These are phyloP conservation scores for Erpetoichthys calabaricus DNA, from an alignment of 2,797 vertebrate genomes.

Conservation along the genomic window DNA sequence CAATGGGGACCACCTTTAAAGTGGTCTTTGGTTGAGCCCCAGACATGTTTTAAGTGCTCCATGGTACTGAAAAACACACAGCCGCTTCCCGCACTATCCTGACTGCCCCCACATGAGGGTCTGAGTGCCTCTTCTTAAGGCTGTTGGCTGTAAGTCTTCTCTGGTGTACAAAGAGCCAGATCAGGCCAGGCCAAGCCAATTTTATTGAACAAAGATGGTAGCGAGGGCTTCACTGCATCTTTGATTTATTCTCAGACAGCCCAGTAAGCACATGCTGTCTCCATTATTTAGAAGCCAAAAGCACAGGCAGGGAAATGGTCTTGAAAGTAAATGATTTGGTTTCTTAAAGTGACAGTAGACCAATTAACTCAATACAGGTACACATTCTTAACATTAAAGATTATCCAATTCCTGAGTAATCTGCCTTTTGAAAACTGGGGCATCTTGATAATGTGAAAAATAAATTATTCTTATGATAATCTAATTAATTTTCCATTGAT, in stretches of 20 bases:
- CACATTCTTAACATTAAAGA: too few relatives aligned
- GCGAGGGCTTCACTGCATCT: conserved; percentile 3
- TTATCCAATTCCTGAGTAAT: too few relatives aligned
- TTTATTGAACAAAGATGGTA: conserved; percentile 7
- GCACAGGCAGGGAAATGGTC: neutral
- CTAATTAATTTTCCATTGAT: too few relatives aligned
- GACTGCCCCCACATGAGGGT: conserved; percentile 3
- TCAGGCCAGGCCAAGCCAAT: conserved; percentile 7
- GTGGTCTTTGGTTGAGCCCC: conserved; percentile 12
- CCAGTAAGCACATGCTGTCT: conserved; percentile 7
- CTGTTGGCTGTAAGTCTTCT: conserved; percentile 7
- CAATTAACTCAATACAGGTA: too few relatives aligned
- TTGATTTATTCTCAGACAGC: conserved; percentile 9
- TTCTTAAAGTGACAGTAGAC: neutral
- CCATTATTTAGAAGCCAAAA: neutral
- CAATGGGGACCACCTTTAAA: conserved; percentile 21
- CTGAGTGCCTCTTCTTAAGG: conserved; percentile 12
- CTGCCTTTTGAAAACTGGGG: too few relatives aligned
- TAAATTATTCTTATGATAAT: too few relatives aligned
- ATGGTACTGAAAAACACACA: conserved; percentile 10
- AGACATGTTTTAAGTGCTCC: conserved; percentile 15
- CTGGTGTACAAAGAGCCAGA: conserved; percentile 1
- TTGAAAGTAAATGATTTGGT: neutral
- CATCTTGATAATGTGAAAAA: too few relatives aligned
- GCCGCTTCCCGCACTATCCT: neutral